Percentiles rank a stretch among this genome's conserved stretches.
Conservation (phyloP, 2,113 vertebrate species). For the Phyllostomus discolor region DNA sequence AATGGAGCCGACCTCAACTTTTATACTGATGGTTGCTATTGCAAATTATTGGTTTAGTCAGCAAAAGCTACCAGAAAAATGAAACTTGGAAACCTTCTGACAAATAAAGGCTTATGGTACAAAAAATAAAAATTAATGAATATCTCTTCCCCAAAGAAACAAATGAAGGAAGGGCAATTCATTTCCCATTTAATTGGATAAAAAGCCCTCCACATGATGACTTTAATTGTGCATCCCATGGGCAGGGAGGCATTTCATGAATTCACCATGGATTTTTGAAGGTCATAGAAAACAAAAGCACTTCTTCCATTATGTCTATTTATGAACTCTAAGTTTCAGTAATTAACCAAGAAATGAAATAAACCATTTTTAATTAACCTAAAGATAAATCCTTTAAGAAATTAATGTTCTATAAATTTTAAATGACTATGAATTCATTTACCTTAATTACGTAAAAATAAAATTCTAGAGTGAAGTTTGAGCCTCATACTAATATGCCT, state of each 20-base stretch:
- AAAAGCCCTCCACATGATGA: not conserved
- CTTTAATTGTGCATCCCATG: not conserved
- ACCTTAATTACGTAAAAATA: conserved; percentile 23
- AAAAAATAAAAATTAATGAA: not conserved
- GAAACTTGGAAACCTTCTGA: not conserved
- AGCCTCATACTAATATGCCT: not conserved
- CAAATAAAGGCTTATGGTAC: not conserved
- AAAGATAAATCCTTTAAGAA: not conserved
- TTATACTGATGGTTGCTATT: conserved; percentile 17
- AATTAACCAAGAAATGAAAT: conserved; percentile 28
- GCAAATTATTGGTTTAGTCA: conserved; percentile 26
- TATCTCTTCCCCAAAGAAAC: not conserved
- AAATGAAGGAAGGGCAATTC: not conserved
- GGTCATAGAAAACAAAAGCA: conserved; percentile 22
- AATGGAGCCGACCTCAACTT: not conserved
- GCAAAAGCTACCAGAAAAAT: conserved; percentile 16
- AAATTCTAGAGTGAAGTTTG: not conserved
- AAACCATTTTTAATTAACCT: conserved; percentile 47
- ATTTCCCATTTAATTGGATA: not conserved
- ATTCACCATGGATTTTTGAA: conserved; percentile 1
- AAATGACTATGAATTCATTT: conserved; percentile 15
- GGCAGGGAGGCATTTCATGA: not conserved
- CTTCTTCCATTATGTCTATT: conserved; percentile 8
- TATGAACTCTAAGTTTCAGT: not conserved
- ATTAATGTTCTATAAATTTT: conserved; percentile 29